These are phyloP conservation scores for Gracilinanus agilis DNA, from an alignment of 2,113 vertebrate species.

Conservation along the genomic window DNA sequence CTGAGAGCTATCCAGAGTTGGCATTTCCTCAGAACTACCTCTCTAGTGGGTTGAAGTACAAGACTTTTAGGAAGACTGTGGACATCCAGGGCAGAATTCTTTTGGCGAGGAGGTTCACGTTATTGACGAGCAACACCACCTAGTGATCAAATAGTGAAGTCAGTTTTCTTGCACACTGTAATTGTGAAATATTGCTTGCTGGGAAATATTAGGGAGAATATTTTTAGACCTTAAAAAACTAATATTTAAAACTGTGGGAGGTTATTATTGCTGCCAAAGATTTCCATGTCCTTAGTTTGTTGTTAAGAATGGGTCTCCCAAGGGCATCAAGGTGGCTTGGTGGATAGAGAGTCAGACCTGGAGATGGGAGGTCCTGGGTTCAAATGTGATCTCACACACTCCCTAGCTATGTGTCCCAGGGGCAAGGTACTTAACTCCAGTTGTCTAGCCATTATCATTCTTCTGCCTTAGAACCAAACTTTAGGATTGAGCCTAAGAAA, in stretches of 20 bases:
- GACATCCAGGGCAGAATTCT: not conserved
- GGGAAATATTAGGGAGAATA: not conserved
- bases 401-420: too few relatives aligned
- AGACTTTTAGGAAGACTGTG: not conserved
- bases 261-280: not conserved
- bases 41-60: not conserved
- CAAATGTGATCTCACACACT: too few relatives aligned
- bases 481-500: too few relatives aligned
- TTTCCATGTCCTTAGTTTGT: not conserved
- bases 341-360: too few relatives aligned
- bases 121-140: not conserved
- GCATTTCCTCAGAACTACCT: not conserved
- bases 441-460: too few relatives aligned
- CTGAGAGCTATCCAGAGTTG: not conserved
- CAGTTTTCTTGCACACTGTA: not conserved
- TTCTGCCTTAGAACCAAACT: too few relatives aligned
- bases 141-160: not conserved
- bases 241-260: not conserved
- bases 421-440: too few relatives aligned
- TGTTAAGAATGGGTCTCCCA: not conserved
- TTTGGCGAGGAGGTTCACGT: not conserved
- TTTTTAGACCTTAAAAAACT: not conserved
- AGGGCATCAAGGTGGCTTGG: too few relatives aligned
- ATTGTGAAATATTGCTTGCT: not conserved
- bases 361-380: too few relatives aligned